Evolutionary conservation across 2,888 invertebrate species (phyloP).

Genomic region (Pilophorus perplexus): DNA sequence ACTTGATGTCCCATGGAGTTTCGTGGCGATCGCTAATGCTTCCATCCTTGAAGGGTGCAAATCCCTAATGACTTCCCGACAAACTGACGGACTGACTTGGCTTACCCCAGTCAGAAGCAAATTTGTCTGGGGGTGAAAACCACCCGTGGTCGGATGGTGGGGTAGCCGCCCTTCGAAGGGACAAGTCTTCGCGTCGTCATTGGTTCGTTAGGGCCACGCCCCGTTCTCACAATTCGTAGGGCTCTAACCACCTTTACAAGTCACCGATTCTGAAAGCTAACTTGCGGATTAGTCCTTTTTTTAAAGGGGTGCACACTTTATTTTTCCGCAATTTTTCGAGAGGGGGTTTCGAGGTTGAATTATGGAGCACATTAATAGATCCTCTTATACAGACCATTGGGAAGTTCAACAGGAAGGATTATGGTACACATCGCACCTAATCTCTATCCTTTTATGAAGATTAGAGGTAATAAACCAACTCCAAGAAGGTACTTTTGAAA

Average conservation of each 20-base stretch:
- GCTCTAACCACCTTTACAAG: constrained; percentile 37
- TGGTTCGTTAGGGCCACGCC: constrained; percentile 28
- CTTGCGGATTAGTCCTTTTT: constrained; percentile 23
- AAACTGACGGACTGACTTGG: constrained; percentile 36
- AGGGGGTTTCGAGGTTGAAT: too few species aligned
- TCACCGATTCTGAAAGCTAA: constrained; percentile 28
- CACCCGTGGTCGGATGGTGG: constrained; percentile 17
- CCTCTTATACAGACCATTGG: too few species aligned
- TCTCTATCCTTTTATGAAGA: too few species aligned
- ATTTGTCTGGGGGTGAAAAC: constrained; percentile 30
- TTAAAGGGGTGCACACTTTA: background rate
- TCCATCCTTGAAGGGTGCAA: constrained; percentile 30
- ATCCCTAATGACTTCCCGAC: constrained; percentile 40
- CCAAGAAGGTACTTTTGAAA: too few species aligned
- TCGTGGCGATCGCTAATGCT: constrained; percentile 32
- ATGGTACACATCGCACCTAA: too few species aligned
- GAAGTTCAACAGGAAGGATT: too few species aligned
- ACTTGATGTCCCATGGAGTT: constrained; percentile 37
- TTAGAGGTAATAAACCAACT: too few species aligned
- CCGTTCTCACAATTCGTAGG: background rate
- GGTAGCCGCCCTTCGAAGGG: constrained; percentile 19
- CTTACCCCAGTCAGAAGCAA: constrained; percentile 35
- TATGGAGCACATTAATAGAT: too few species aligned
- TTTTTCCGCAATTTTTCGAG: background rate
- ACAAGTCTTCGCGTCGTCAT: constrained; percentile 3